These are phyloP conservation scores for Arge pagana DNA, from an alignment of 2,888 invertebrate species.

Conservation along the genomic window DNA sequence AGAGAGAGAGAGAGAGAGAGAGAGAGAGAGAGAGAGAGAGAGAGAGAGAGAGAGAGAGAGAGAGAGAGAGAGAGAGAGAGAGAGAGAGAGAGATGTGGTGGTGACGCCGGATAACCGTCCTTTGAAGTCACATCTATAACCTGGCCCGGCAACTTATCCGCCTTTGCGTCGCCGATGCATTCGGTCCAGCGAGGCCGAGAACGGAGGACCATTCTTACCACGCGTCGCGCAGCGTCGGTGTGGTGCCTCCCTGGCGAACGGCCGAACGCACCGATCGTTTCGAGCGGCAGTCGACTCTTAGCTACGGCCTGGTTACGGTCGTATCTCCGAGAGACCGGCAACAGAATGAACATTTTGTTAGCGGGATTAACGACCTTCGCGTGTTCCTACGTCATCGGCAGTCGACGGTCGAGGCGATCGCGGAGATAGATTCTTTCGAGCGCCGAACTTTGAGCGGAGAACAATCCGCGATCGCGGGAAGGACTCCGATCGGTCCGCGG, in stretches of 20 bases:
- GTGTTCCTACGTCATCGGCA: no score
- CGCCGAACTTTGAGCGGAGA: no score
- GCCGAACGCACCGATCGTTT: no score
- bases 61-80: constrained; percentile 7
- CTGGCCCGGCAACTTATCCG: background rate
- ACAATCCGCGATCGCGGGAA: no score
- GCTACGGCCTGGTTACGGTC: constrained; percentile 18
- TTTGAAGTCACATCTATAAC: no score
- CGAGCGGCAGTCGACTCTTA: constrained; percentile 15
- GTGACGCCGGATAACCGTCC: no score
- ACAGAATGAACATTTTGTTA: constrained; percentile 13
- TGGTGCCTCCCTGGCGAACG: no score
- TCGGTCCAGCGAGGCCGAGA: constrained; percentile 15
- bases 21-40: constrained; percentile 2
- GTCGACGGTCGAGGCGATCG: no score
- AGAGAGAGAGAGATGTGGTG: constrained; percentile 5
- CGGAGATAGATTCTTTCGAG: no score
- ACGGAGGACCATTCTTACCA: constrained; percentile 14
- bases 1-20: background rate
- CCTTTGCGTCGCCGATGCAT: constrained; percentile 3
- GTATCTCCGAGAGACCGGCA: constrained; percentile 11
- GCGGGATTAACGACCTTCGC: constrained; percentile 18
- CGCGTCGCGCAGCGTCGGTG: constrained; percentile 3
- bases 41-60: constrained; percentile 17
- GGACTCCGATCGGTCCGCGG: no score